Base-by-base conservation (phyloP, 2,888 invertebrate genomes). In the Zygothrica quintamaculata region DNA sequence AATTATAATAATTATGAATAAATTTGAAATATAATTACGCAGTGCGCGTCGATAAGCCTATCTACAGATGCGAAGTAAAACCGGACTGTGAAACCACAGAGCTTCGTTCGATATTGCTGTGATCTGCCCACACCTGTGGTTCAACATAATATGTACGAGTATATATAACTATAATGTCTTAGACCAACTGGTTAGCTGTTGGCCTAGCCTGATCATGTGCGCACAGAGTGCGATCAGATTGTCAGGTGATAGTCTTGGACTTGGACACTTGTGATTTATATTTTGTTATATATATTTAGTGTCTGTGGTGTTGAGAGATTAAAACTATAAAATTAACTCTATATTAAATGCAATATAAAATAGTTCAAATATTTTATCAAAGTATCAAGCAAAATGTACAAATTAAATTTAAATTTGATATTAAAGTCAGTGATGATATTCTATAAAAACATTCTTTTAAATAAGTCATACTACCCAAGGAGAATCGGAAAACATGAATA, bases 171-270 rank as follows among this genome's bases (percentile, higher is more conserved):
- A 51, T 12, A 39, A 29, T 15, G 25, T 39, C 46, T 58, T 60
- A 22, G 18, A 18, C 39, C 39, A 56, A 65, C 62, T 39, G 48
- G 69, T 61, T 66, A 50, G 16, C 26, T 12, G 48, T 18, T 43
- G 52, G 39, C 22, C 56, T 26, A 29, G 55, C 33, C 51, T 11
- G 68, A 60, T 60, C 72, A 73, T 61, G 73, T 68, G 72, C 36
- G 9, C 59, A 42, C 36, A 51, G 46, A 64, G 50, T 55, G 57
- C 26, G 57, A 71, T 65, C 71, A 8, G 25, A 2, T 11, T 39
- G 50, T 67, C 76, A 67, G 51, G 60, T 69, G 72, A 62, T 56
- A 61, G 44, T 16, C 47, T 43, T 8, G 8, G 6, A 43, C 8
- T 4, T 12, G 15, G 26, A 12, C 29, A n/a, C 16, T 18, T 42